phyloP scores from a whole-genome alignment of 2,797 vertebrate genomes.

The Xiphorhynchus erythropygius region DNA sequence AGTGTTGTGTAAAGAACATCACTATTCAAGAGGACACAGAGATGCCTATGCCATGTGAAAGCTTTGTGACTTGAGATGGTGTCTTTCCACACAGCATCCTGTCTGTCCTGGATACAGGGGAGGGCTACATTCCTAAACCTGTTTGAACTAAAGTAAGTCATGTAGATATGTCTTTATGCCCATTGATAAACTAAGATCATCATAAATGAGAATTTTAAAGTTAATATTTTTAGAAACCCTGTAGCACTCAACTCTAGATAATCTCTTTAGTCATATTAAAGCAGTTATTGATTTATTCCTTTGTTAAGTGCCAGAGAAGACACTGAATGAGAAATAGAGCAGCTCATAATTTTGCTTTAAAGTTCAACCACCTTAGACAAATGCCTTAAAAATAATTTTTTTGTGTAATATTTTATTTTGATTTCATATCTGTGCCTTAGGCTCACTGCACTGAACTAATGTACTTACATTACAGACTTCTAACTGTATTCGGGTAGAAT shows the following conservation, averaged over 20 bases:
- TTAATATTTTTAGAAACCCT: background rate
- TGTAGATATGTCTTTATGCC: background rate
- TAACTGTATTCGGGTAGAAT: too few relatives aligned
- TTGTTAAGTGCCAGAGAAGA: background rate
- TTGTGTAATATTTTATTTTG: background rate
- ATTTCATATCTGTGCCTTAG: background rate
- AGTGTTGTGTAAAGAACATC: background rate
- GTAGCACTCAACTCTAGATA: background rate
- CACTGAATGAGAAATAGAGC: background rate
- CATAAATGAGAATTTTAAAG: background rate
- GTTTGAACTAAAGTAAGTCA: background rate
- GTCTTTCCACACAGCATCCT: background rate
- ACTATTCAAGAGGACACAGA: background rate
- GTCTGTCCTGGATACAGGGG: background rate
- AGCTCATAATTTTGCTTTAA: background rate
- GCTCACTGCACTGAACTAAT: background rate
- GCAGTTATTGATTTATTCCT: background rate
- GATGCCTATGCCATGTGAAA: background rate
- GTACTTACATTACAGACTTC: background rate
- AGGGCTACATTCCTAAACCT: background rate
- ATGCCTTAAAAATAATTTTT: background rate
- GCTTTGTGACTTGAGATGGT: fast-evolving
- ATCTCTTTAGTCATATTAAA: background rate
- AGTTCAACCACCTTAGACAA: background rate
- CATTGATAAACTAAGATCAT: background rate